phyloP scores from a whole-genome alignment of 2,888 invertebrate genomes.

The Callimorpha dominula region DNA sequence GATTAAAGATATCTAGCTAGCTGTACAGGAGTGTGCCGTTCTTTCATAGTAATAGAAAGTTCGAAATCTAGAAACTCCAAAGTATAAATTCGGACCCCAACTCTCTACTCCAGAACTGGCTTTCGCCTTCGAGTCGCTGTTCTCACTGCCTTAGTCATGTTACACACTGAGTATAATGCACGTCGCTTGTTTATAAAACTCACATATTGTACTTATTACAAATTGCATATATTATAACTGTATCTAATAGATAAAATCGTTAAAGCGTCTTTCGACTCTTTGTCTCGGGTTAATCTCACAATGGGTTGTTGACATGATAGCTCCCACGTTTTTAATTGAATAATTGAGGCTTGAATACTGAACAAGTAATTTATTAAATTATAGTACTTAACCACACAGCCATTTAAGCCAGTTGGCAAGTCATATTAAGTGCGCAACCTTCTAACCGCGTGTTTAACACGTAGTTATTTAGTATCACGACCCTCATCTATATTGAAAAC shows the following conservation, averaged over 20 bases:
- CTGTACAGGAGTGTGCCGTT: no score
- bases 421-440: background rate
- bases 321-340: background rate
- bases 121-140: no score
- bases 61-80: no score
- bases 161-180: background rate
- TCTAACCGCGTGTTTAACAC: slow-evolving; percentile 2
- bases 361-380: background rate
- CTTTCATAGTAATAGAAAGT: no score
- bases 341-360: background rate
- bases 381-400: background rate
- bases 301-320: background rate
- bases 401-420: background rate
- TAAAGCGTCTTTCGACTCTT: background rate
- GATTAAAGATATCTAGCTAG: no score
- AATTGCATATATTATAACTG: background rate
- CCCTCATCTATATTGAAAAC: background rate
- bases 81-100: no score
- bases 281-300: background rate
- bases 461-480: background rate
- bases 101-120: no score
- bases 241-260: background rate
- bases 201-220: background rate
- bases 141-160: background rate
- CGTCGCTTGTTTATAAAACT: background rate